Conservation (phyloP, 2,888 invertebrate species). For the Spodoptera exigua region DNA sequence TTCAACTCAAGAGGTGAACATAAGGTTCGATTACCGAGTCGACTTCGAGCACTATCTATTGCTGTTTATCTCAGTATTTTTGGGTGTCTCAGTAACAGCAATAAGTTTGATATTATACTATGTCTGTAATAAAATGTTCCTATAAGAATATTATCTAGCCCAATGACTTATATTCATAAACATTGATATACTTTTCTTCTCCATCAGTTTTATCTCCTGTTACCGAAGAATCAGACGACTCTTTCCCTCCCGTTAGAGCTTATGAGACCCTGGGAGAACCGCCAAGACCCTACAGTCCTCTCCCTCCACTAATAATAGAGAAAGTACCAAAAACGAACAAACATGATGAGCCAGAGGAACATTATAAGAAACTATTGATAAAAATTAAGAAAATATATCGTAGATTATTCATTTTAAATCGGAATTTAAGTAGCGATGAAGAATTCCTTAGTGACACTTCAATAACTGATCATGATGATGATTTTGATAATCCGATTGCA, state of each 20-base stretch:
- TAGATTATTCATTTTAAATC: conserved; percentile 59
- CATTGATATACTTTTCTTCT: no score
- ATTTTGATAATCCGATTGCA: background rate
- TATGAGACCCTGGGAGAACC: conserved; percentile 6
- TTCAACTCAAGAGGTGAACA: no score
- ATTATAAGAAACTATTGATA: conserved; percentile 56
- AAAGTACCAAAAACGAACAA: conserved; percentile 44
- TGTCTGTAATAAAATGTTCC: no score
- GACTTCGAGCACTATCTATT: no score
- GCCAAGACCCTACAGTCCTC: conserved; percentile 44
- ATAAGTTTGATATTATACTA: no score
- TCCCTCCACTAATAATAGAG: conserved; percentile 68
- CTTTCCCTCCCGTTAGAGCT: conserved; percentile 3
- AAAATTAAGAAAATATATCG: conserved; percentile 59
- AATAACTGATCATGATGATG: background rate
- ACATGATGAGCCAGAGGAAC: conserved; percentile 63
- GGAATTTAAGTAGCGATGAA: conserved; percentile 19
- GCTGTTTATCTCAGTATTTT: no score
- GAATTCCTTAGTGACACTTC: background rate
- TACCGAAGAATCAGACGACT: conserved; percentile 52
- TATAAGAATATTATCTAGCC: no score
- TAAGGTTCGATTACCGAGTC: no score
- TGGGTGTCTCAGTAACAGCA: no score
- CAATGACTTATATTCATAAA: no score
- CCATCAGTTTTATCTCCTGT: conserved; percentile 64